Base-by-base conservation (phyloP, 2,797 vertebrate species). In the Varecia variegata region DNA sequence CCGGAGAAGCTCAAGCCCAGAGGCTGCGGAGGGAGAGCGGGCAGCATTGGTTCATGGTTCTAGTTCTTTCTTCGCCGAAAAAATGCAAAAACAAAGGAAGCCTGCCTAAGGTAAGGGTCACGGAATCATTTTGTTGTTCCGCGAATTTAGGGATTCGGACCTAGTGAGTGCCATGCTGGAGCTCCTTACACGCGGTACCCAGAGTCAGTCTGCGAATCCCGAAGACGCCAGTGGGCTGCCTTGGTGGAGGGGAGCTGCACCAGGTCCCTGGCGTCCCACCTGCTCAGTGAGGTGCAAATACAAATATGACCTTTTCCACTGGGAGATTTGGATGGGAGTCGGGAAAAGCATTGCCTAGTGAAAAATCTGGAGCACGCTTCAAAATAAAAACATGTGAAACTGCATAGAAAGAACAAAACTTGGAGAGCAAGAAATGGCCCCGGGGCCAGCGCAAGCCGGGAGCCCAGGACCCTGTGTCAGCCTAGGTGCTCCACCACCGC, bases 371-470 rank as follows among this genome's bases (percentile, higher is more conserved):
- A 62, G 23, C 43, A 9, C 4, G 0, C 38, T 70, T 77, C 94
- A 14, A 85, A 68, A 50, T 50, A 94, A 68, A 52, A 38, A 14
- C 68, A 13, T 3, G 2, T 3, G 60, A 52, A 68, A 20, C 32
- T 27, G 52, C 65, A 43, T 4, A 4, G 35, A 38, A 12, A 43
- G 90, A 47, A 54, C 45, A 13, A 40, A 27, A 23, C 7, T 17
- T 30, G 10, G 32, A 54, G 12, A 35, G 21, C 0, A 1, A 70
- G 58, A 54, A 32, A 32, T 2, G 20, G 40, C 10, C 45, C 60
- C 0, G 25, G 40, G 27, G 38, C 11, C 10, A 25, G 21, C 17
- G 17, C 73, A 14, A 5, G 0, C 25, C 5, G 0, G 23, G 56
- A 23, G 12, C n/a, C 60, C 4, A 13, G 6, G 32, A 38, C 79